Percentiles rank a stretch among this genome's conserved stretches.
Evolutionary conservation across 2,113 vertebrate genomes (phyloP).

Genomic region (Pelvicachromis taeniatus): DNA sequence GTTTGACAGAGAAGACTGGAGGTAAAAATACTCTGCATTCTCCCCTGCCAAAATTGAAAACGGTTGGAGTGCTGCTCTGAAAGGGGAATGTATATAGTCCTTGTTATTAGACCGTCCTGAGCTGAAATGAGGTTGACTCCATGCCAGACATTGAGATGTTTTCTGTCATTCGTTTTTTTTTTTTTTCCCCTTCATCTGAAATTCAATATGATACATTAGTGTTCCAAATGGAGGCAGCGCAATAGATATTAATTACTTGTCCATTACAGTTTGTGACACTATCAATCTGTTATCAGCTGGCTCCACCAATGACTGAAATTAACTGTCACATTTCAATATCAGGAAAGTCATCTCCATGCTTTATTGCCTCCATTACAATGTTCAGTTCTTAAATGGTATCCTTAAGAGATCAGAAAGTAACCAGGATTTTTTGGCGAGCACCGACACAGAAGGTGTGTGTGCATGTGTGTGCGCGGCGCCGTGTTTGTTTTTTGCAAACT

Average conservation of each 20-base stretch:
- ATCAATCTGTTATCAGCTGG: conserved; percentile 66
- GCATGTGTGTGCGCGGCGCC: not conserved
- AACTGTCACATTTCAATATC: conserved; percentile 66
- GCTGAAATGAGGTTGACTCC: conserved; percentile 43
- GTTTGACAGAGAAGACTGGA: conserved; percentile 49
- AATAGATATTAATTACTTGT: conserved; percentile 69
- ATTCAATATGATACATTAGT: conserved; percentile 43
- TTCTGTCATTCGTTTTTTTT: conserved; percentile 40
- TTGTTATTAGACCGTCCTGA: conserved; percentile 19
- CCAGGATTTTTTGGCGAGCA: not conserved
- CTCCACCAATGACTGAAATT: conserved; percentile 61
- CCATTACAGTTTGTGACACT: conserved; percentile 60
- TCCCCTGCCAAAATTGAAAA: conserved; percentile 33
- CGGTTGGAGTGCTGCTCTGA: conserved; percentile 13
- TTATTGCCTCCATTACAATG: conserved; percentile 48
- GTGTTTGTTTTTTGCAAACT: conserved; percentile 14
- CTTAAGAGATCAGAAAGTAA: conserved; percentile 14
- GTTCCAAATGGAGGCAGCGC: conserved; percentile 36
- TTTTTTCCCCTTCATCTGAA: conserved; percentile 12
- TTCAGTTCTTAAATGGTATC: conserved; percentile 31
- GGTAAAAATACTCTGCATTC: conserved; percentile 49
- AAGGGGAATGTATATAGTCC: conserved; percentile 24
- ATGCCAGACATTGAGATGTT: conserved; percentile 51
- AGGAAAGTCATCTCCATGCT: conserved; percentile 49
- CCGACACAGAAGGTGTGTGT: not conserved